Evolutionary conservation across 2,113 vertebrate genomes (phyloP).

Genomic region (Pyxicephalus adspersus): DNA sequence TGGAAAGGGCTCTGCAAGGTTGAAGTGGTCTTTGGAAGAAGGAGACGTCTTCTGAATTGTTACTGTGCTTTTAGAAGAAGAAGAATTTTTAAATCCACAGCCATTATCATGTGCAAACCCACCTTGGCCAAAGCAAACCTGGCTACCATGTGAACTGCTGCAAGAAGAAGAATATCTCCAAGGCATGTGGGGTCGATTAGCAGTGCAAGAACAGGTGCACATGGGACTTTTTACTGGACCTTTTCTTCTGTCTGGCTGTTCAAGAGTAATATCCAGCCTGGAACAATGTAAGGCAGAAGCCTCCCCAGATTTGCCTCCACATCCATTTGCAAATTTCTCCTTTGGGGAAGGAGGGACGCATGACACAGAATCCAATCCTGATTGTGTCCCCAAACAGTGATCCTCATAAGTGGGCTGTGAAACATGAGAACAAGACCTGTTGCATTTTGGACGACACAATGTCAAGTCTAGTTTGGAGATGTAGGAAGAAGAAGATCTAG

Average conservation of each 20-base stretch:
- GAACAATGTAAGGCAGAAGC: constrained; percentile 64
- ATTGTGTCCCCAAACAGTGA: constrained; percentile 57
- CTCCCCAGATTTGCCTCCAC: constrained; percentile 36
- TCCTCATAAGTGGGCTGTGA: constrained; percentile 55
- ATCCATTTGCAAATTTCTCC: constrained; percentile 53
- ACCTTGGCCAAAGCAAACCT: constrained; percentile 28
- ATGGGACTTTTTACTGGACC: constrained; percentile 5
- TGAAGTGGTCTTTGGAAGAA: constrained; percentile 33
- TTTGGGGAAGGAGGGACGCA: constrained; percentile 34
- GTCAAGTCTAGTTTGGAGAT: constrained; percentile 65
- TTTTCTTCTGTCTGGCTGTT: constrained; percentile 56
- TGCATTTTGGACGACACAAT: constrained; percentile 61
- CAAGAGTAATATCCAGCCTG: constrained; percentile 65
- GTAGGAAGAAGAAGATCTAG: constrained; percentile 60
- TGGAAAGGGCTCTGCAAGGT: constrained; percentile 59
- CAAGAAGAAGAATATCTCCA: constrained; percentile 46
- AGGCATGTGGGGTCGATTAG: constrained; percentile 55
- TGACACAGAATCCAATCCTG: constrained; percentile 58
- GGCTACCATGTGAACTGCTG: constrained; percentile 4
- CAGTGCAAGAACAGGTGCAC: constrained; percentile 18
- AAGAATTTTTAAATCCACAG: constrained; percentile 49
- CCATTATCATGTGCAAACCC: constrained; percentile 43
- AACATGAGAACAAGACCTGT: constrained; percentile 50
- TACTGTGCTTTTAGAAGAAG: constrained; percentile 56
- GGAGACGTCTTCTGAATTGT: background rate